Evolutionary conservation across 2,888 invertebrate species (phyloP), one percentile per base, ranked within the genome.

Genomic region (Pammene fasciana): DNA sequence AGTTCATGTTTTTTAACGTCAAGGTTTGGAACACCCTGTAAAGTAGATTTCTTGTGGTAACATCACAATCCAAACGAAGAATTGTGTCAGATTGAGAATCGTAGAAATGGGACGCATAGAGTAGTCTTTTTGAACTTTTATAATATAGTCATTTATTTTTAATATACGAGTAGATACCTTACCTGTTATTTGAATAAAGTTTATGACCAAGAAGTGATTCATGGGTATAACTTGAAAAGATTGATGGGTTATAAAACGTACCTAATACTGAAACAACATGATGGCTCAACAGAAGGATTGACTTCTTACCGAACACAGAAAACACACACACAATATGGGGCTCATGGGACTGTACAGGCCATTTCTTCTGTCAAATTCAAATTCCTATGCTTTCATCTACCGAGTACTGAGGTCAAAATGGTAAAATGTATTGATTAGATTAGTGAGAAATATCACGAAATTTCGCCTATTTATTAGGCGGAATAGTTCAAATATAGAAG

Each of bases 401-500:
- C 26, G 26, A 26, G 26, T 26, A 26, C 26, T 26, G 26, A 26
- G 26, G 26, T 3, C 1, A 26, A 26, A 4, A 26, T 26, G 26
- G 26, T 26, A 26, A 26, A 3, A 3, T 26, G 1, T 3, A 26
- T 26, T 26, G 26, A 26, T 26, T 26, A 26, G 26, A 26, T 3
- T 26, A 26, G n/a, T n/a, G n/a, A n/a, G n/a, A 56, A 26, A 43
- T 41, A 50, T 6, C 50, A 50, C 9, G n/a, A 41, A 41, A 6
- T 13, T 50, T 41, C 5, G 45, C 11, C 18, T 60, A 65, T 70
- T 65, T 65, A 65, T 65, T 41, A 70, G 59, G 60, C 60, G 65
- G 55, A 59, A 70, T 59, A 74, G 77, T 72, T 79, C 82, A 84
- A 80, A 85, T 80, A 81, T 84, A 84, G 86, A 87, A 87, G 86